Evolutionary conservation across 2,888 invertebrate species (phyloP).

Genomic region (Blomia tropicalis): DNA sequence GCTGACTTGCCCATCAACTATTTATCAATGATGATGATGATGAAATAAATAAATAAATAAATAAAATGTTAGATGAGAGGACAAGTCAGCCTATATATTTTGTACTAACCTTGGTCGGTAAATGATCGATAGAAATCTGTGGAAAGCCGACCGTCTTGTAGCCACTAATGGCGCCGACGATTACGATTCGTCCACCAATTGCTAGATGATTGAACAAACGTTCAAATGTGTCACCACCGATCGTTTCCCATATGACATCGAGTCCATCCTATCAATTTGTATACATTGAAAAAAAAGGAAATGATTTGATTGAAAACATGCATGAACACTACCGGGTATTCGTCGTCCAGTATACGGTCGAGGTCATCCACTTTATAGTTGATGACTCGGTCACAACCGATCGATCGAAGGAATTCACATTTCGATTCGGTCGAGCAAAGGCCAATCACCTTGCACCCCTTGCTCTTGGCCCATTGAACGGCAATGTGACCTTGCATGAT

Average conservation of each 20-base stretch:
- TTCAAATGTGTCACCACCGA: conserved; percentile 27
- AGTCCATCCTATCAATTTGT: conserved; percentile 24
- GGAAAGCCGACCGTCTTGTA: conserved; percentile 32
- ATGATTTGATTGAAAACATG: background rate
- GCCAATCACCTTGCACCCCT: conserved; percentile 28
- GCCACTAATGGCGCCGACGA: conserved; percentile 35
- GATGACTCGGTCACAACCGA: conserved; percentile 18
- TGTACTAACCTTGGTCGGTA: conserved; percentile 1
- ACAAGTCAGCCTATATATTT: background rate
- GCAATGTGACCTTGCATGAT: conserved; percentile 21
- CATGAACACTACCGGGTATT: conserved; percentile 6
- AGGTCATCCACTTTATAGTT: conserved; percentile 12
- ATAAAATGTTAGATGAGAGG: no score
- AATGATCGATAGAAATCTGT: background rate
- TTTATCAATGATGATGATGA: background rate
- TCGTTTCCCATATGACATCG: conserved; percentile 30
- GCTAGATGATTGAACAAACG: conserved; percentile 31
- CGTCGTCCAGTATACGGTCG: background rate
- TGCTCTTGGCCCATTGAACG: conserved; percentile 29
- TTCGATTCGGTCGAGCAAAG: conserved; percentile 27
- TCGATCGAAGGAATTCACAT: conserved; percentile 20
- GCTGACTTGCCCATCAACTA: conserved; percentile 7
- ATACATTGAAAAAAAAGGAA: background rate
- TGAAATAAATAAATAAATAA: background rate
- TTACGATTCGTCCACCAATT: conserved; percentile 34